These are phyloP conservation scores for Coilia nasus DNA, from an alignment of 2,797 vertebrate species.

Conservation along the genomic window DNA sequence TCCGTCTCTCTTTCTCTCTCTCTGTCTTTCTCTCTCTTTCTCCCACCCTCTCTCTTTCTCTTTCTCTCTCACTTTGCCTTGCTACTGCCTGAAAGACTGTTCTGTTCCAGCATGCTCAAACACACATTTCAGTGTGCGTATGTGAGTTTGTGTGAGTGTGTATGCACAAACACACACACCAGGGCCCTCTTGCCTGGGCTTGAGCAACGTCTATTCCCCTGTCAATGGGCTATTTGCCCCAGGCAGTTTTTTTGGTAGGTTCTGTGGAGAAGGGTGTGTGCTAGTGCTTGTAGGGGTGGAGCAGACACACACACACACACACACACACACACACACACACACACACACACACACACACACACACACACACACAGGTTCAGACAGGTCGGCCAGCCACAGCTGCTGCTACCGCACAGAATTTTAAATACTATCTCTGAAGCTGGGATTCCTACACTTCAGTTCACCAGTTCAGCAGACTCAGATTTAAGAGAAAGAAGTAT, in stretches of 20 bases:
- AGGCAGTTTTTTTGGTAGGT: slow-evolving; percentile 41
- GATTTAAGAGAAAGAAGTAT: neutral
- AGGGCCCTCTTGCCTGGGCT: slow-evolving; percentile 61
- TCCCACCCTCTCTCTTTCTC: slow-evolving; percentile 43
- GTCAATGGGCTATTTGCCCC: slow-evolving; percentile 63
- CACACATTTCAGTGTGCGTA: slow-evolving; percentile 57
- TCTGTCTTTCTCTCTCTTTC: slow-evolving; percentile 14
- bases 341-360: no score
- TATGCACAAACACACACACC: slow-evolving; percentile 43
- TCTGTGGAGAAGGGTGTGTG: slow-evolving; percentile 35
- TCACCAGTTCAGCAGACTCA: neutral
- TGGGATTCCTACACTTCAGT: neutral
- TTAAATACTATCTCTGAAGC: neutral
- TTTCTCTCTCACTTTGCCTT: slow-evolving; percentile 35
- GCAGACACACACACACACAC: slow-evolving; percentile 49
- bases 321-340: neutral
- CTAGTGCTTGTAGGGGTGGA: slow-evolving; percentile 39
- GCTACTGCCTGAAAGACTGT: slow-evolving; percentile 67
- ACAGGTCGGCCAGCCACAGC: slow-evolving; percentile 54
- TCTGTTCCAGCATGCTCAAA: slow-evolving; percentile 71
- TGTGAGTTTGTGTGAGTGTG: slow-evolving; percentile 50
- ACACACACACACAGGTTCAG: slow-evolving; percentile 52
- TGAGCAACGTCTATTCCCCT: slow-evolving; percentile 57
- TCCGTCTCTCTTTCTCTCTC: no score
- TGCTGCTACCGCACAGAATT: neutral